Evolutionary conservation across 2,888 invertebrate genomes (phyloP).

Genomic region (Caenorhabditis sp.): DNA sequence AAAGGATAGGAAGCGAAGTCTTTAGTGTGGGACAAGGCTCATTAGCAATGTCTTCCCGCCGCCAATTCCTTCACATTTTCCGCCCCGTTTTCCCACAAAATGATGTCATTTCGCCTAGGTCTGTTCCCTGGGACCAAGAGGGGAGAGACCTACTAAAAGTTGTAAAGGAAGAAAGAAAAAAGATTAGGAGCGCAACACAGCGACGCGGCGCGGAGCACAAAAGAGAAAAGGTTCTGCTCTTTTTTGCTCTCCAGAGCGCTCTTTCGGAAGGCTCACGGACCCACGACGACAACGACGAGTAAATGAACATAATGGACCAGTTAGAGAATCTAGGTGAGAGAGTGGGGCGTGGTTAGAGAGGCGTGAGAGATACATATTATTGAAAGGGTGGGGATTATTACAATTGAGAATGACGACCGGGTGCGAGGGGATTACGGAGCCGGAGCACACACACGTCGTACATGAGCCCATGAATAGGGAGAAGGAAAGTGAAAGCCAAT

Average conservation of each 20-base stretch:
- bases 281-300: no score
- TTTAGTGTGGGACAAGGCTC: not conserved
- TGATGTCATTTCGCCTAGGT: conserved; percentile 22
- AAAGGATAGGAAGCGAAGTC: conserved; percentile 13
- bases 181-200: conserved; percentile 5
- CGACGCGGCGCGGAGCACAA: not conserved
- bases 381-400: not conserved
- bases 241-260: not conserved
- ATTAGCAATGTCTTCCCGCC: conserved; percentile 22
- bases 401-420: not conserved
- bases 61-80: conserved; percentile 26
- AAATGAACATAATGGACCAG: conserved; percentile 53
- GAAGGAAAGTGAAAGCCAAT: not conserved
- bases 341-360: no score
- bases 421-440: not conserved
- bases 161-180: conserved; percentile 38
- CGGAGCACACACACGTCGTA: not conserved
- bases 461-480: not conserved
- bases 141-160: conserved; percentile 17
- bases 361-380: not conserved
- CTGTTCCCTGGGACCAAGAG: not conserved
- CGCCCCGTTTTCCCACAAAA: conserved; percentile 37
- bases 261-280: not conserved
- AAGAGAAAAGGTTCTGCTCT: conserved; percentile 25
- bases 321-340: conserved; percentile 12